Percentiles rank a stretch among this genome's conserved stretches.
phyloP scores from a whole-genome alignment of 2,888 invertebrate genomes.

The Phragmatobia fuliginosa region DNA sequence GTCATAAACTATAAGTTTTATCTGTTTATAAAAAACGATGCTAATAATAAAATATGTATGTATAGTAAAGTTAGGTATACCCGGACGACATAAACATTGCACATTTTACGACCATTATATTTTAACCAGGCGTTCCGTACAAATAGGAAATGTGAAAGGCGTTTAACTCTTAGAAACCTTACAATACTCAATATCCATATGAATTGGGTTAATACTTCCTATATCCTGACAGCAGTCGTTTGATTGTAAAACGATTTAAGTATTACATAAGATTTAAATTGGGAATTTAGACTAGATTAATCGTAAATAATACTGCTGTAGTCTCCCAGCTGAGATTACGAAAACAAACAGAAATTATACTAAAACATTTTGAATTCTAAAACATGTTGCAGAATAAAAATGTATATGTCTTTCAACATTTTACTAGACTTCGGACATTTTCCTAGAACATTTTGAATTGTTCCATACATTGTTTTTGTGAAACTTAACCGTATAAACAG shows the following conservation, averaged over 20 bases:
- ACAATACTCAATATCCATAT: constrained; percentile 1
- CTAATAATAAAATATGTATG: neutral
- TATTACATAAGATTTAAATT: neutral
- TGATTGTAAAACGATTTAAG: neutral
- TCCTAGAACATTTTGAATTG: no score
- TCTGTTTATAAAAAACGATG: neutral
- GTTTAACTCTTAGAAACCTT: constrained; percentile 3
- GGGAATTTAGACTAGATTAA: neutral
- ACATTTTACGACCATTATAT: neutral
- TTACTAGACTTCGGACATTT: no score
- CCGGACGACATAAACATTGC: neutral
- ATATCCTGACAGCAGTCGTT: neutral
- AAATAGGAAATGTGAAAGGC: constrained; percentile 31
- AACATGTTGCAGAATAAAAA: neutral
- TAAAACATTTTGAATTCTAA: neutral
- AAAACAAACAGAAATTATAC: neutral
- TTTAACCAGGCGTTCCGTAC: neutral
- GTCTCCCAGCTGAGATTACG: no score
- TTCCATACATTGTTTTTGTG: no score
- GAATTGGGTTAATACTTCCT: constrained; percentile 3
- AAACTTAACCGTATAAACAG: no score
- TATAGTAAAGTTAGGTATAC: neutral
- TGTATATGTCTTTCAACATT: no score
- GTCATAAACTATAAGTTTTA: neutral
- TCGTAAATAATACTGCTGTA: neutral